A percentile compares a stretch with the other conserved stretches of the same genome.
Conservation (phyloP, 2,113 vertebrate genomes). For the Burhinus oedicnemus region DNA sequence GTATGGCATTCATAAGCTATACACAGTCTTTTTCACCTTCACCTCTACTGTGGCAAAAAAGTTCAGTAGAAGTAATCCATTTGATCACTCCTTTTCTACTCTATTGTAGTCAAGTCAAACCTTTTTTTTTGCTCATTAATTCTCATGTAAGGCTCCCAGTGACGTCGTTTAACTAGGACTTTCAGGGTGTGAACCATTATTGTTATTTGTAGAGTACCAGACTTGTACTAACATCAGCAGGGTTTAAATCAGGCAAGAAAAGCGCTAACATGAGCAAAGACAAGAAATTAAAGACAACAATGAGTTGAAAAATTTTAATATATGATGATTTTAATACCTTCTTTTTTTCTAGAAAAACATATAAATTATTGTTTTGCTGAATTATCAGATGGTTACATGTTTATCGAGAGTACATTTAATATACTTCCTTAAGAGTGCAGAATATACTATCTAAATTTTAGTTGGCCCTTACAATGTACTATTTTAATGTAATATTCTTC, state of each 20-base stretch:
- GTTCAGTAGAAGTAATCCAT: background rate
- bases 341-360: background rate
- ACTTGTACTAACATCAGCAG: background rate
- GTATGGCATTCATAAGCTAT: background rate
- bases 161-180: background rate
- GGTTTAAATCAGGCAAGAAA: background rate
- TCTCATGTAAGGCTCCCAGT: background rate
- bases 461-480: background rate
- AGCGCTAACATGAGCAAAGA: background rate
- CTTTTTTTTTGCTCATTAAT: background rate
- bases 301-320: background rate
- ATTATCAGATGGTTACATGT: background rate
- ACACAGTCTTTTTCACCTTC: background rate
- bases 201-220: slow-evolving; percentile 2
- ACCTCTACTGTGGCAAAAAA: background rate
- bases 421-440: background rate
- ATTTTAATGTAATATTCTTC: background rate
- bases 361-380: background rate
- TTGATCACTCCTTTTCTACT: background rate
- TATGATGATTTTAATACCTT: background rate
- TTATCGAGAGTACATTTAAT: background rate
- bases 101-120: background rate
- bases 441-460: background rate
- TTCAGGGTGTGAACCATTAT: background rate
- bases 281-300: background rate